These are phyloP conservation scores for Trissonchulus sp. DNA, from an alignment of 2,888 invertebrate genomes.

Conservation along the genomic window DNA sequence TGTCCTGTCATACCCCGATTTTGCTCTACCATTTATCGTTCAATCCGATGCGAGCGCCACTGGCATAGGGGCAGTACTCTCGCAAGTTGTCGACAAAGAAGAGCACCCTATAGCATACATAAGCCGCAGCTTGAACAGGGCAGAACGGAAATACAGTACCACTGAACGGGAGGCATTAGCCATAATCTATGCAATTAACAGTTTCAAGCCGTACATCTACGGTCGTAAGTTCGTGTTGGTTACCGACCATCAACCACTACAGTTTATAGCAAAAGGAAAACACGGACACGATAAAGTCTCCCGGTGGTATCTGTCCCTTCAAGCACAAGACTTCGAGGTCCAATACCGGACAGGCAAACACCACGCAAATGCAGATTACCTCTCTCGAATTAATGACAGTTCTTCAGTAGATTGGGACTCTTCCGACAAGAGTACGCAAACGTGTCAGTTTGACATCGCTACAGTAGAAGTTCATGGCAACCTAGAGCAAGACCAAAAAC, in stretches of 20 bases:
- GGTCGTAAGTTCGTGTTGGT: constrained; percentile 8
- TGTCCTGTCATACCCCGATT: constrained; percentile 27
- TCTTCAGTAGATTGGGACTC: too few species aligned
- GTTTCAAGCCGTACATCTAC: constrained; percentile 10
- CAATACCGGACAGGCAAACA: too few species aligned
- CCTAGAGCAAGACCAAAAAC: too few species aligned
- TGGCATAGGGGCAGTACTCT: constrained; percentile 5
- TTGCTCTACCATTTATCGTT: constrained; percentile 8
- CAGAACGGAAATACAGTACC: neutral
- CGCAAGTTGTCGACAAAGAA: neutral
- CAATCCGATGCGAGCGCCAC: neutral
- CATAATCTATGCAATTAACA: neutral
- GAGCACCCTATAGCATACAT: neutral
- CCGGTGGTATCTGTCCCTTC: too few species aligned
- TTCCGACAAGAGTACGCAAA: too few species aligned
- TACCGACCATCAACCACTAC: constrained; percentile 18
- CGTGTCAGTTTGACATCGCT: too few species aligned
- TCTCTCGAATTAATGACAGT: too few species aligned
- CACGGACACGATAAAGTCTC: too few species aligned
- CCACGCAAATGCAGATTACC: too few species aligned
- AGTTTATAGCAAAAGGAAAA: too few species aligned
- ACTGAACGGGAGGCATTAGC: neutral
- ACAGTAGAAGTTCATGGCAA: too few species aligned
- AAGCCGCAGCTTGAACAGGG: neutral
- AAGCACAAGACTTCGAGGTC: too few species aligned